Conservation (phyloP, 2,113 vertebrate species). For the Zootoca vivipara region DNA sequence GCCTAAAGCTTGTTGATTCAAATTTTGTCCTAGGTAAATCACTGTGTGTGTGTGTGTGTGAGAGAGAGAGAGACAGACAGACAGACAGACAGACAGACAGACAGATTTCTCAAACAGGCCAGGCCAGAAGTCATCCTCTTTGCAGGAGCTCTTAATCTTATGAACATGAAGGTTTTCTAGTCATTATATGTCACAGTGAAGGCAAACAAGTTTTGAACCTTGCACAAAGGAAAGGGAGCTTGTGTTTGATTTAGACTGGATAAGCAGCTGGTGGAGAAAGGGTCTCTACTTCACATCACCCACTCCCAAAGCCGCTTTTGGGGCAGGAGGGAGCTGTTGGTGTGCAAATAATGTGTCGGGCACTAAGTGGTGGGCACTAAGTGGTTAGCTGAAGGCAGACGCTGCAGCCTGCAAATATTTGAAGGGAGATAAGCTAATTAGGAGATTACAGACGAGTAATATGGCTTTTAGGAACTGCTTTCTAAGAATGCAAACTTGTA, state of each 20-base stretch:
- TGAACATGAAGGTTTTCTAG: background rate
- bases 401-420: constrained; percentile 4
- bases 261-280: background rate
- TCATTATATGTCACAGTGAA: background rate
- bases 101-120: no score
- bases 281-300: background rate
- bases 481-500: background rate
- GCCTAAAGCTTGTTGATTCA: background rate
- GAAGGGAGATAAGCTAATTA: constrained; percentile 12
- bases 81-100: no score
- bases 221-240: background rate
- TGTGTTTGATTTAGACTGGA: background rate
- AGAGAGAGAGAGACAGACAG: background rate
- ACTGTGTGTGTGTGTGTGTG: background rate
- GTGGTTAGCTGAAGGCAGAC: background rate
- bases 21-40: background rate
- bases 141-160: background rate
- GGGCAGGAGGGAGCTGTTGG: background rate
- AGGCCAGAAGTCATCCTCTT: background rate
- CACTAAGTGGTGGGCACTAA: background rate
- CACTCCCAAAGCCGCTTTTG: background rate
- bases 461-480: background rate
- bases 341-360: background rate
- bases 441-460: background rate
- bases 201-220: background rate